Evolutionary conservation across 2,113 vertebrate genomes (phyloP).

Genomic region (Microcebus griseorufus): DNA sequence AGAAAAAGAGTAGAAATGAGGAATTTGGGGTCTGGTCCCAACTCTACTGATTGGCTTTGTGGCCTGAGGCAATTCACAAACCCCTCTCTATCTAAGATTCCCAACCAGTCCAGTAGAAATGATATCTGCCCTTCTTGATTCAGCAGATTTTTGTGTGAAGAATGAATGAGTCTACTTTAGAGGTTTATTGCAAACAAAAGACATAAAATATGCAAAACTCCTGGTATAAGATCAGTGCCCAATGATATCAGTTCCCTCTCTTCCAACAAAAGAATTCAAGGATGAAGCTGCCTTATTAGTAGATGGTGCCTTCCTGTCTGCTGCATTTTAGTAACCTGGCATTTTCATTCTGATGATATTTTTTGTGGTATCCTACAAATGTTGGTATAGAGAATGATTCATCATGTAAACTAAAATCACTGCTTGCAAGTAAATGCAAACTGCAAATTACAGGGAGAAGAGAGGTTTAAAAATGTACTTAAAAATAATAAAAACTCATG

Average conservation of each 20-base stretch:
- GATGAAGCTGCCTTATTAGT: conserved; percentile 49
- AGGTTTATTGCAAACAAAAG: background rate
- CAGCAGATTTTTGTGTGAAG: background rate
- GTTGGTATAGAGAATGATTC: conserved; percentile 68
- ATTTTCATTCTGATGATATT: conserved; percentile 66
- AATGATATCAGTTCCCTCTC: background rate
- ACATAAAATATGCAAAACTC: background rate
- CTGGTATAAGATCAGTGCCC: background rate
- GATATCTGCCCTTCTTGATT: conserved; percentile 17
- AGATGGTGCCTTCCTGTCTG: conserved; percentile 70
- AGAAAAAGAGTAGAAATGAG: background rate
- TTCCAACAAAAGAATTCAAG: conserved; percentile 11
- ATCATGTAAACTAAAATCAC: conserved; percentile 71
- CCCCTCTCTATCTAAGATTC: background rate
- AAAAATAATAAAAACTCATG: conserved; percentile 79
- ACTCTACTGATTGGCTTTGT: background rate
- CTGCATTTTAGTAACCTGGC: conserved; percentile 66
- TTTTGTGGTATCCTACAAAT: conserved; percentile 69
- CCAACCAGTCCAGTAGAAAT: background rate
- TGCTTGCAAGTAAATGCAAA: conserved; percentile 67
- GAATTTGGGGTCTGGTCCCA: conserved; percentile 1
- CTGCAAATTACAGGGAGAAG: conserved; percentile 74
- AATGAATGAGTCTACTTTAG: background rate
- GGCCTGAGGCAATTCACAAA: conserved; percentile 2
- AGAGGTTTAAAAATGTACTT: conserved; percentile 71